Base-by-base conservation (phyloP, 64 coral and sea anemone species). In the Stichodactyla helianthus region DNA sequence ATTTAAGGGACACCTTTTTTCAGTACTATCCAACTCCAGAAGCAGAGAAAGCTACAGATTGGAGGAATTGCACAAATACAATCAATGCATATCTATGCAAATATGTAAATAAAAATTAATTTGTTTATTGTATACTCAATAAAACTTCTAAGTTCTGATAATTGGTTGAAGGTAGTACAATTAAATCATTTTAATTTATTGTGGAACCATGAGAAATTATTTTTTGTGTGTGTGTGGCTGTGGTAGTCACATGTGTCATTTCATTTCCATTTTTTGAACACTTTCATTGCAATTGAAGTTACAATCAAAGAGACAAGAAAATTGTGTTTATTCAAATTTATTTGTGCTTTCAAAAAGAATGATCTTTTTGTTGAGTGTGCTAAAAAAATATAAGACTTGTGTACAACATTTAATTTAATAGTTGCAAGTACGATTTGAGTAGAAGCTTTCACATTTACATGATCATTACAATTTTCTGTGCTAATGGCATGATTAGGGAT, bases 81-180 rank as follows among this genome's bases (percentile, higher is more conserved):
- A 11, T 84, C 2, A 84, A 85, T 62, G 16, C 18, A 18, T 50
- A 28, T 50, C 83, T 85, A 12, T 61, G 83, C 19, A 85, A 35
- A 85, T 85, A 79, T 79, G 77, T 79, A 79, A 79, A 79, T 53
- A 79, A 35, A 79, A 70, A 70, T 9, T 70, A 70, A 22, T 59
- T 59, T 59, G 56, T 15, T 58, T 1, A 59, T 59, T 59, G 56
- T 16, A 59, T 5, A 59, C 59, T 62, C 59, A 62, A 62, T 0
- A 62, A 62, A 62, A 62, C 18, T 62, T 19, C 10, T 62, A 62
- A 62, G 59, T 15, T 62, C 12, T 18, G 59, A 62, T 60, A 15
- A 16, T 13, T 62, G 10, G 59, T 18, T 62, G 59, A 62, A 18
- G 59, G 19, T 15, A 62, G 14, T 62, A 62, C 59, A 62, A 62